These are phyloP conservation scores for Lucinisca nassula DNA, from an alignment of 2,888 invertebrate species.

Conservation along the genomic window DNA sequence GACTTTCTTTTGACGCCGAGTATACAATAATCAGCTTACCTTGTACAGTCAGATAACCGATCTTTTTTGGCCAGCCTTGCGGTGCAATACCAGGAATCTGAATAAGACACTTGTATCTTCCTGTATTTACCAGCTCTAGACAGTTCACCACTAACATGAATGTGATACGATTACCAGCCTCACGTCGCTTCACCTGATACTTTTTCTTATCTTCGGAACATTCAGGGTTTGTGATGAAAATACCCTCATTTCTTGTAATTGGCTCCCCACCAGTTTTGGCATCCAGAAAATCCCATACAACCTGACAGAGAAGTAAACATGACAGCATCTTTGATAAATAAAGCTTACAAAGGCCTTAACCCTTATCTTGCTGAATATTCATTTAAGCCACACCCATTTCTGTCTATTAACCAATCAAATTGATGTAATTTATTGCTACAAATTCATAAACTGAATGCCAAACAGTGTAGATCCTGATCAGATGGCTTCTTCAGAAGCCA, in stretches of 20 bases:
- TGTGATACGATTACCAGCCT: conserved; percentile 71
- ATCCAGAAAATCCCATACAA: conserved; percentile 71
- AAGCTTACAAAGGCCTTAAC: too few species aligned
- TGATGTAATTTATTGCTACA: too few species aligned
- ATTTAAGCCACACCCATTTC: too few species aligned
- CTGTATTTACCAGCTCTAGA: conserved; percentile 81
- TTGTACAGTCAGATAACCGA: conserved; percentile 79
- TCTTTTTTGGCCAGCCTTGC: conserved; percentile 75
- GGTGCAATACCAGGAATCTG: conserved; percentile 70
- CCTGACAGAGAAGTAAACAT: too few species aligned
- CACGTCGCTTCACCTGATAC: conserved; percentile 75
- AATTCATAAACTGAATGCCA: too few species aligned
- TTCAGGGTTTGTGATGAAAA: conserved; percentile 60
- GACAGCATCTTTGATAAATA: too few species aligned
- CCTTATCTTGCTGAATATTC: too few species aligned
- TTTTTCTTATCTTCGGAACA: conserved; percentile 74
- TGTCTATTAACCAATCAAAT: too few species aligned
- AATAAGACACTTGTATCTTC: conserved; percentile 82
- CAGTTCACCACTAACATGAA: conserved; percentile 84
- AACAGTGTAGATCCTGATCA: too few species aligned
- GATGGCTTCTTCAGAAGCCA: too few species aligned
- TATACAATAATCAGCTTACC: too few species aligned
- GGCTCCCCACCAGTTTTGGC: conserved; percentile 66
- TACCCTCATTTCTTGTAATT: conserved; percentile 72
- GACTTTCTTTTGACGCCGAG: too few species aligned